phyloP scores from a whole-genome alignment of 1,140 invertebrate genomes.

The Drosophila hydei region DNA sequence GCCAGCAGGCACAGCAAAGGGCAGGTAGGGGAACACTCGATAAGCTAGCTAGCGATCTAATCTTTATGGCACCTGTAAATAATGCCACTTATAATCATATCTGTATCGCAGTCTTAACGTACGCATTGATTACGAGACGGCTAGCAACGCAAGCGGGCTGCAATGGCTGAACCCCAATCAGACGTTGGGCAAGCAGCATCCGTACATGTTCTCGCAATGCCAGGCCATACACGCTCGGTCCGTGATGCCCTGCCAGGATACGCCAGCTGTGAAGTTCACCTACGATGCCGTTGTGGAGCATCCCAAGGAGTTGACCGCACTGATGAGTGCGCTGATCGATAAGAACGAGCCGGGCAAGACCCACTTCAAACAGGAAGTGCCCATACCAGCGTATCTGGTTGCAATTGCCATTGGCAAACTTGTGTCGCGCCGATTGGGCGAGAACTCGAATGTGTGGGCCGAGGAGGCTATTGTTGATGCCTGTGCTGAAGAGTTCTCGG shows the following conservation, averaged over 20 bases:
- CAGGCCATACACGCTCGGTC: slow-evolving; percentile 96
- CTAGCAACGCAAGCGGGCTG: slow-evolving; percentile 90
- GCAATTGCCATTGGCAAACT: slow-evolving; percentile 95
- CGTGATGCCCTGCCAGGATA: slow-evolving; percentile 96
- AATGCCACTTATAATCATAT: slow-evolving; percentile 38
- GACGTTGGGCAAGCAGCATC: slow-evolving; percentile 93
- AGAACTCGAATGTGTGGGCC: slow-evolving; percentile 93
- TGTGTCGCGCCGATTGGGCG: slow-evolving; percentile 90
- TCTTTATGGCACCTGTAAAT: slow-evolving; percentile 61
- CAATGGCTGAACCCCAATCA: slow-evolving; percentile 95
- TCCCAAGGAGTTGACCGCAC: slow-evolving; percentile 90
- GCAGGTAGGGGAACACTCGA: slow-evolving; percentile 76
- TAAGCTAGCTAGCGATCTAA: slow-evolving; percentile 40
- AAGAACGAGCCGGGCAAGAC: slow-evolving; percentile 84
- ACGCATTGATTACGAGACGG: slow-evolving; percentile 90
- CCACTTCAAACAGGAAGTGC: slow-evolving; percentile 90
- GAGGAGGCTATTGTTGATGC: slow-evolving; percentile 93
- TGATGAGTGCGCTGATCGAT: slow-evolving; percentile 94
- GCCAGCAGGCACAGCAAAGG: slow-evolving; percentile 84
- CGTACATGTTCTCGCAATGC: slow-evolving; percentile 97
- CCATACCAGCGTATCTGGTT: slow-evolving; percentile 91
- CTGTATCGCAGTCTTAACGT: slow-evolving; percentile 86
- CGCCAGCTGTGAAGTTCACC: slow-evolving; percentile 94
- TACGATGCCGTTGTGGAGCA: slow-evolving; percentile 93
- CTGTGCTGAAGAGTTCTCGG: slow-evolving; percentile 94